Percentiles rank a stretch among this genome's conserved stretches.
These are phyloP conservation scores for Orthosia gothica DNA, from an alignment of 2,888 invertebrate species.

Conservation along the genomic window DNA sequence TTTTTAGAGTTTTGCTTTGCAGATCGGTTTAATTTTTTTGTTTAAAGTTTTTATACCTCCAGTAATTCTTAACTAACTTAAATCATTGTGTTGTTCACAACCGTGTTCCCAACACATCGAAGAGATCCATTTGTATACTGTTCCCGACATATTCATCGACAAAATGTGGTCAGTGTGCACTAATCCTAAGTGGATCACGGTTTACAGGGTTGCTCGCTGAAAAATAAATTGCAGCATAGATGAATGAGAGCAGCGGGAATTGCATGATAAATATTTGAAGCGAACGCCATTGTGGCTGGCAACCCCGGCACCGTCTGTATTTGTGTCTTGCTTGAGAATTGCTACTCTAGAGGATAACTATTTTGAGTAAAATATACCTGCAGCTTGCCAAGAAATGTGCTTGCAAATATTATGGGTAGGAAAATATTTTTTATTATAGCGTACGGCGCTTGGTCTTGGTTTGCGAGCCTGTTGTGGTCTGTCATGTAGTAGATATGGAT, in stretches of 20 bases:
- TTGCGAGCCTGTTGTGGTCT: not conserved
- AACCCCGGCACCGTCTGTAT: slow-evolving; percentile 56
- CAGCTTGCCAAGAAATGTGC: slow-evolving; percentile 40
- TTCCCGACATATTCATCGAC: slow-evolving; percentile 7
- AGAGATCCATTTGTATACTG: not conserved
- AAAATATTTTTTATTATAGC: slow-evolving; percentile 37
- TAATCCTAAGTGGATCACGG: slow-evolving; percentile 66
- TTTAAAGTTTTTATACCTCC: no score
- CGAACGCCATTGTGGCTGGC: slow-evolving; percentile 68
- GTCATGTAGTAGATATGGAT: no score
- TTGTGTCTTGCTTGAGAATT: slow-evolving; percentile 58
- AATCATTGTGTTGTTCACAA: no score
- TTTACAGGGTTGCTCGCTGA: slow-evolving; percentile 69
- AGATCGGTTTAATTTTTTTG: no score
- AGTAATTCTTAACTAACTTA: no score
- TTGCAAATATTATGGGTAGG: slow-evolving; percentile 44
- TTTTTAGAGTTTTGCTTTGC: no score
- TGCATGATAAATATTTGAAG: slow-evolving; percentile 82
- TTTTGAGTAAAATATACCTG: slow-evolving; percentile 58
- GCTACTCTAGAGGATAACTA: slow-evolving; percentile 57
- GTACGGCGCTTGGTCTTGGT: not conserved
- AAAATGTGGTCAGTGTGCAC: slow-evolving; percentile 51
- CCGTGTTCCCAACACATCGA: not conserved
- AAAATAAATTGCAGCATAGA: slow-evolving; percentile 82
- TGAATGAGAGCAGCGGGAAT: slow-evolving; percentile 81